phyloP scores from a whole-genome alignment of 2,113 vertebrate species.

The Clarias macrocephalus region DNA sequence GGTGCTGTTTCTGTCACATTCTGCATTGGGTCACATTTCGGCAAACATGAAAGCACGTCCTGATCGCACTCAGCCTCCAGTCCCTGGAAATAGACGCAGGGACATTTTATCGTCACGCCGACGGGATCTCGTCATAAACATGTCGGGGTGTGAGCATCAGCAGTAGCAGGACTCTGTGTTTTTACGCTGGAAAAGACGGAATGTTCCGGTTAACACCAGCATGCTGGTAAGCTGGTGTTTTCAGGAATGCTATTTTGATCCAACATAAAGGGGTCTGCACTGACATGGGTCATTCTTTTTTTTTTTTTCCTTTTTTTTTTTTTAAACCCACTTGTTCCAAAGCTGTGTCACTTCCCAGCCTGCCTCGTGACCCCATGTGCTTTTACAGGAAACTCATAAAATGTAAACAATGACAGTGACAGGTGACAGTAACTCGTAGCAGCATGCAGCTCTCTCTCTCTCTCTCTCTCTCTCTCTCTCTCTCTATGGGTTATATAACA shows the following conservation, averaged over 20 bases:
- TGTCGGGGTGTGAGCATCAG: not conserved
- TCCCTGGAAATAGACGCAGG: not conserved
- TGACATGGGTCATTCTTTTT: not conserved
- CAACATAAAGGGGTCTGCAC: not conserved
- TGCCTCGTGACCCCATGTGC: not conserved
- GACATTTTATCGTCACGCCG: not conserved
- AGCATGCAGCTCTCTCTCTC: no score
- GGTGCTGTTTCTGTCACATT: conserved; percentile 16
- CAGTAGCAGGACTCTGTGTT: not conserved
- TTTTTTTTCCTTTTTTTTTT: not conserved
- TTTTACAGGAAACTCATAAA: not conserved
- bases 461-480: no score
- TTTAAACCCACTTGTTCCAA: no score
- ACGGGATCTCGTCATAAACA: not conserved
- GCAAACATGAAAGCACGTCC: conserved; percentile 20
- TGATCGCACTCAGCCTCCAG: not conserved
- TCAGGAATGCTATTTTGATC: not conserved
- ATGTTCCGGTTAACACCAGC: not conserved
- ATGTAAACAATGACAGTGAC: not conserved
- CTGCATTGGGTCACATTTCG: conserved; percentile 30
- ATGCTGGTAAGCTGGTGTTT: not conserved
- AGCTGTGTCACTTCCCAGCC: not conserved
- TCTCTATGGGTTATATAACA: not conserved
- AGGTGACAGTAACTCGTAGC: not conserved
- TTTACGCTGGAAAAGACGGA: not conserved